These are phyloP conservation scores for Euclidia mi DNA, from an alignment of 2,888 invertebrate species.

Conservation along the genomic window DNA sequence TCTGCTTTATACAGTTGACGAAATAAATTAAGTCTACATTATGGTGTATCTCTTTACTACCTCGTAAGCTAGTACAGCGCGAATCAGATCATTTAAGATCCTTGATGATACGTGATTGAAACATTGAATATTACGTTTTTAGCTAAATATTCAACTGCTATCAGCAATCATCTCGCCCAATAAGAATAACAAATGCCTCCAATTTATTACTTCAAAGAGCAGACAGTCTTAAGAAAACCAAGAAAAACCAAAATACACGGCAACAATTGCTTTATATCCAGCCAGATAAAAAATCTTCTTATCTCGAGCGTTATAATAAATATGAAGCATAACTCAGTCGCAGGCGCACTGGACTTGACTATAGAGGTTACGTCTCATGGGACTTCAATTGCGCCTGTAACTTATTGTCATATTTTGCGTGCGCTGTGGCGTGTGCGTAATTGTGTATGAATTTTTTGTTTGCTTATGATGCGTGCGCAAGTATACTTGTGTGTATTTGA, in stretches of 20 bases:
- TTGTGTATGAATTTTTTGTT: too few relatives aligned
- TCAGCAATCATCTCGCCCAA: too few relatives aligned
- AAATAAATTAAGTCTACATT: too few relatives aligned
- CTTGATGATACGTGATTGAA: too few relatives aligned
- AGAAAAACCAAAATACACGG: constrained; percentile 39
- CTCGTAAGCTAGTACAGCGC: too few relatives aligned
- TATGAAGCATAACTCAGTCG: constrained; percentile 52
- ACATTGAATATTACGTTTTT: too few relatives aligned
- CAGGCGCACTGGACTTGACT: constrained; percentile 56
- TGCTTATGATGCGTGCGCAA: too few relatives aligned
- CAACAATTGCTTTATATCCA: constrained; percentile 35
- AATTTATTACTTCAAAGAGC: constrained; percentile 1
- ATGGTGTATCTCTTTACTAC: too few relatives aligned
- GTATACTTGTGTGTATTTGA: too few relatives aligned
- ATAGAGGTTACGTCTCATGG: constrained; percentile 50
- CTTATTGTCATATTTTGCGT: constrained; percentile 7
- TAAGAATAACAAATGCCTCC: background rate
- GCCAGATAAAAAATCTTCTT: constrained; percentile 50
- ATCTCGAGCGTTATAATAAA: constrained; percentile 51
- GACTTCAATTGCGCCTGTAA: constrained; percentile 41
- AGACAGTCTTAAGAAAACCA: constrained; percentile 5
- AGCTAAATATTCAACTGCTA: too few relatives aligned
- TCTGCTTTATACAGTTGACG: too few relatives aligned
- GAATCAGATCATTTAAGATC: too few relatives aligned
- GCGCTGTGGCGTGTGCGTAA: background rate